Base-by-base conservation (phyloP, 2,113 vertebrate species). In the Camelus dromedarius region DNA sequence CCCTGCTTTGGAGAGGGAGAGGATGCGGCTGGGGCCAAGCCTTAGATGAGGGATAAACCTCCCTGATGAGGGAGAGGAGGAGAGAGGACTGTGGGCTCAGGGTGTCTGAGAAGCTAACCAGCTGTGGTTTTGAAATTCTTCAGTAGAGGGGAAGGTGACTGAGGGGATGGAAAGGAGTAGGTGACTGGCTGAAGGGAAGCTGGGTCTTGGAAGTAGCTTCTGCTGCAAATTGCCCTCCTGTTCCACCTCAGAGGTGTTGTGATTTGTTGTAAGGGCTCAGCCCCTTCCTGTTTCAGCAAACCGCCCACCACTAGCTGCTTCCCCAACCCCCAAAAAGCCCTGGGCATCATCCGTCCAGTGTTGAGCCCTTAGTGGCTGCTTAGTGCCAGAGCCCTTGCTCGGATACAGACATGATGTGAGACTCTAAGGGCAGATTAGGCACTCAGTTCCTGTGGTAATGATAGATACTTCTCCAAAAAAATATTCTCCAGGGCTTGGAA, bases 231-330 rank as follows among this genome's bases (percentile, higher is more conserved):
- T 35, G 30, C 38, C 26, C 32, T 80, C 30, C 82, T 18, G 48
- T 56, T 93, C 48, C 1, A 30, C n/a, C 75, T 91, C 32, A 82
- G 73, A 75, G 91, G 79, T 82, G 38, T 11, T 90, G 0, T 85
- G 66, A 35, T 88, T 77, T 66, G 26, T 77, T 90, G 90, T 38
- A 70, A 96, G 76, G 28, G n/a, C n/a, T 92, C 56, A 89, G 20
- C 20, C 35, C 50, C 26, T 85, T 75, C 83, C 38, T 46, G 0
- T 89, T 86, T 91, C 69, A 92, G n/a, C n/a, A 84, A 28, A 32
- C 14, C n/a, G 28, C 24, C 30, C 46, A 38, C 14, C 35, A 48
- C 48, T 18, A 66, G 5, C 38, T 79, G 58, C 73, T 73, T 82
- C 66, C 48, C 32, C 16, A 4, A 38, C 6, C 24, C 86, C 90